These are phyloP conservation scores for Tadarida brasiliensis DNA, from an alignment of 2,797 vertebrate species.

Conservation along the genomic window DNA sequence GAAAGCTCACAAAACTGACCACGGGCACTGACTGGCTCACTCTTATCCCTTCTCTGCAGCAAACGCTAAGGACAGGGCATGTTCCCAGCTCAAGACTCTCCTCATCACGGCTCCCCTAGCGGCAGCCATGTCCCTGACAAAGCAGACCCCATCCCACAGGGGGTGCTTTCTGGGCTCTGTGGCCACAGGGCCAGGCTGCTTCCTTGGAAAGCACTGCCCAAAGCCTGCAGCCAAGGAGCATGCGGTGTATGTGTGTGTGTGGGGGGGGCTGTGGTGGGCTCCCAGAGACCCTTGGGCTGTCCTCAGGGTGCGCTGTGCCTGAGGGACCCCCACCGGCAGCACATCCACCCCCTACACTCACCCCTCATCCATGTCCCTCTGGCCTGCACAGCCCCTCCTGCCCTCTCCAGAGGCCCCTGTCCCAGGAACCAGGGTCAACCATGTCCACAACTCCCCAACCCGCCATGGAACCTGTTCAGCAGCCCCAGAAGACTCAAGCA, in stretches of 20 bases:
- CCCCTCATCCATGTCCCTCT: background rate
- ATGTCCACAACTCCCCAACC: background rate
- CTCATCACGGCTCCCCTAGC: fast-evolving
- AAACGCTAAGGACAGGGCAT: background rate
- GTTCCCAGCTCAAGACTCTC: background rate
- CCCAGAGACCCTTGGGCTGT: background rate
- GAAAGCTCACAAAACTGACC: background rate
- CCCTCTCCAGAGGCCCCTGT: too few relatives aligned
- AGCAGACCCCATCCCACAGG: background rate
- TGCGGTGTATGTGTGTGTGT: too few relatives aligned
- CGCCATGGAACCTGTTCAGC: too few relatives aligned
- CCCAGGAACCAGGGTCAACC: background rate
- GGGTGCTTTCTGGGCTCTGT: background rate
- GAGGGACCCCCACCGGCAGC: background rate
- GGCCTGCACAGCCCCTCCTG: too few relatives aligned
- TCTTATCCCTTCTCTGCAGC: background rate
- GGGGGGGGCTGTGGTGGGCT: background rate
- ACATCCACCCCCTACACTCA: fast-evolving
- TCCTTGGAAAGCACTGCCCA: background rate
- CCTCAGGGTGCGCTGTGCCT: background rate
- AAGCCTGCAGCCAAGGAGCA: background rate
- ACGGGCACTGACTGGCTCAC: background rate
- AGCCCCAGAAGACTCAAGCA: background rate
- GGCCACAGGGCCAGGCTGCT: background rate
- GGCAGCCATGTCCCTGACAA: fast-evolving